Evolutionary conservation across 2,888 invertebrate species (phyloP), one percentile per base, ranked within the genome.

Genomic region (Clitarchus hookeri): DNA sequence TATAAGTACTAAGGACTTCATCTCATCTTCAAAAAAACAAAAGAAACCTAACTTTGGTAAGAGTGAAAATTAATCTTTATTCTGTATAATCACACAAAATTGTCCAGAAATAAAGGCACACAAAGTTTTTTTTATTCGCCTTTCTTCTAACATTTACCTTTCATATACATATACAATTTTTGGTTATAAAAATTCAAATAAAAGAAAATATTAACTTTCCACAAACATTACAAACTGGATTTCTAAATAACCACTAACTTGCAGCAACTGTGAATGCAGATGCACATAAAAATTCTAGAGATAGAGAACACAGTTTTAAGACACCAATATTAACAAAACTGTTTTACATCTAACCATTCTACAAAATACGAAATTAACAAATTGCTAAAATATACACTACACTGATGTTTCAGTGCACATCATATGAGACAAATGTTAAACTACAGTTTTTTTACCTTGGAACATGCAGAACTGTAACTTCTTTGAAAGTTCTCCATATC

Each of bases 401-500:
- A 65, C 19, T 16, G n/a, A 65, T 23, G 6, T 65, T 19, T 65
- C 65, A 65, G 65, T 65, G 19, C 65, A 23, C n/a, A 23, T 23
- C 48, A 16, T 65, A 65, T 23, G 65, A 65, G 23, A 65, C 65
- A 65, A 48, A 48, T 16, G 16, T 65, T 65, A 65, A 16, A 65
- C 12, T 65, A 65, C n/a, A 65, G 65, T 65, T 3, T 48, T 65
- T 65, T 65, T 65, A 65, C 65, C 65, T 65, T 65, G 65, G 65
- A 65, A 65, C 65, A 65, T 65, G 19, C 65, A 65, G 65, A 65
- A 65, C 65, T 65, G 65, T 65, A 65, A 65, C n/a, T 16, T 65
- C 65, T 65, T 65, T 65, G 65, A 65, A 65, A 65, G 65, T 65
- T 65, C 65, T 65, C 65, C 19, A 65, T 65, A 23, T 65, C 65